Evolutionary conservation across 2,888 invertebrate genomes (phyloP).

Genomic region (Boloria euphrosyne): DNA sequence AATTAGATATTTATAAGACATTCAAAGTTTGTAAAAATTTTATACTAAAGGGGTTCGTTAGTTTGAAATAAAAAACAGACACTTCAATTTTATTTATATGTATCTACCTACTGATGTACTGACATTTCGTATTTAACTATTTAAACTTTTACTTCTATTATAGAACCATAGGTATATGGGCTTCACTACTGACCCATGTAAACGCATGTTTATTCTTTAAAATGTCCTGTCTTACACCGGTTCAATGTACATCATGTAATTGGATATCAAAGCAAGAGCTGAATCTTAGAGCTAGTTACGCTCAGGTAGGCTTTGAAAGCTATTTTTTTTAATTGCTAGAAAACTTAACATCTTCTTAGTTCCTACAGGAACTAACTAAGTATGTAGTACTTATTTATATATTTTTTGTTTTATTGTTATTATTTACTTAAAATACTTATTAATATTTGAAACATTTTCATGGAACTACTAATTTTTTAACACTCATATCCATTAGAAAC

Average conservation of each 20-base stretch:
- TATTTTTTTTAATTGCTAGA: no score
- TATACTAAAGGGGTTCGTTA: no score
- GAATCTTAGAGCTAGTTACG: constrained; percentile 63
- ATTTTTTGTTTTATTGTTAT: not conserved
- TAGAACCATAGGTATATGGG: constrained; percentile 75
- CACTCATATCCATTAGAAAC: no score
- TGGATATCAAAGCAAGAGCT: constrained; percentile 73
- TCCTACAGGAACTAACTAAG: no score
- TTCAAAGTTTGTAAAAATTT: no score
- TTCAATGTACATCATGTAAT: constrained; percentile 67
- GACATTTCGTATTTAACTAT: no score
- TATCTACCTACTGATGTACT: not conserved
- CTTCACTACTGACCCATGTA: constrained; percentile 73
- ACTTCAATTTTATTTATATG: not conserved
- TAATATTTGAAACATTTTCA: not conserved
- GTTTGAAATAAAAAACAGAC: no score
- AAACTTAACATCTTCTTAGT: no score
- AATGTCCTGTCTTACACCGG: constrained; percentile 71
- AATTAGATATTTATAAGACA: no score
- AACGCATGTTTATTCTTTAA: constrained; percentile 78
- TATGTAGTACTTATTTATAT: not conserved
- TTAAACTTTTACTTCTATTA: constrained; percentile 31
- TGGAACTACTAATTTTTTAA: no score
- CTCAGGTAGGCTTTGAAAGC: constrained; percentile 57
- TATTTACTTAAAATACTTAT: not conserved